These are phyloP conservation scores for Diloba caeruleocephala DNA, from an alignment of 2,888 invertebrate genomes.

Conservation along the genomic window DNA sequence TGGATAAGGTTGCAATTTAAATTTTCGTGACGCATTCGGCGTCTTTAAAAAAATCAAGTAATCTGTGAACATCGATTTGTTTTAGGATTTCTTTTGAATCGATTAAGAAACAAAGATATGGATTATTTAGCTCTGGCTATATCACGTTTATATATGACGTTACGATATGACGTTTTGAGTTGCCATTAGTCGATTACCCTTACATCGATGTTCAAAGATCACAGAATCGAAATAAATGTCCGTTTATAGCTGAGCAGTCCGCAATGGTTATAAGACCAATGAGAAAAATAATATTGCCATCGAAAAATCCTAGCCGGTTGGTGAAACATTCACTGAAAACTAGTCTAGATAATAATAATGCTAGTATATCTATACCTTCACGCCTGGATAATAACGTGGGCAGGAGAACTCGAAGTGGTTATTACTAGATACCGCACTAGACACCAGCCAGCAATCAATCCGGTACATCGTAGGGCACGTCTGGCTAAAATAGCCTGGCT, in stretches of 20 bases:
- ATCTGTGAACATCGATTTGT: conserved; percentile 33
- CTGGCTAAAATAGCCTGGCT: conserved; percentile 50
- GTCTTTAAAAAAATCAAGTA: conserved; percentile 48
- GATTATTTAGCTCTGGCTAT: too few relatives aligned
- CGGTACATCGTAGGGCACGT: conserved; percentile 43
- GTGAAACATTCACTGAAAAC: conserved; percentile 48
- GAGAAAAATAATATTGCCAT: conserved; percentile 42
- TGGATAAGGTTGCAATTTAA: conserved; percentile 76
- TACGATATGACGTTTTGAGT: too few relatives aligned
- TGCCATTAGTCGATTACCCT: conserved; percentile 12
- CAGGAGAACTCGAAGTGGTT: conserved; percentile 46
- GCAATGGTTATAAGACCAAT: conserved; percentile 11
- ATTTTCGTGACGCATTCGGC: conserved; percentile 54
- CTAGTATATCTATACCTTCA: conserved; percentile 50
- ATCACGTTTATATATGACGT: too few relatives aligned
- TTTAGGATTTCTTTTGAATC: not conserved
- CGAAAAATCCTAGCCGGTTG: conserved; percentile 32
- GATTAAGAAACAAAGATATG: not conserved
- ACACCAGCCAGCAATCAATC: conserved; percentile 42
- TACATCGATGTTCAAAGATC: conserved; percentile 34
- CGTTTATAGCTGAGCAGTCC: conserved; percentile 37
- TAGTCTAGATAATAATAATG: conserved; percentile 51
- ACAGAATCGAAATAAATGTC: conserved; percentile 22
- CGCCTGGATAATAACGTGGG: conserved; percentile 47
- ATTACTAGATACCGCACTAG: conserved; percentile 53